A percentile compares a stretch with the other conserved stretches of the same genome.
Evolutionary conservation across 2,113 vertebrate species (phyloP).

Genomic region (Onychostoma macrolepis): DNA sequence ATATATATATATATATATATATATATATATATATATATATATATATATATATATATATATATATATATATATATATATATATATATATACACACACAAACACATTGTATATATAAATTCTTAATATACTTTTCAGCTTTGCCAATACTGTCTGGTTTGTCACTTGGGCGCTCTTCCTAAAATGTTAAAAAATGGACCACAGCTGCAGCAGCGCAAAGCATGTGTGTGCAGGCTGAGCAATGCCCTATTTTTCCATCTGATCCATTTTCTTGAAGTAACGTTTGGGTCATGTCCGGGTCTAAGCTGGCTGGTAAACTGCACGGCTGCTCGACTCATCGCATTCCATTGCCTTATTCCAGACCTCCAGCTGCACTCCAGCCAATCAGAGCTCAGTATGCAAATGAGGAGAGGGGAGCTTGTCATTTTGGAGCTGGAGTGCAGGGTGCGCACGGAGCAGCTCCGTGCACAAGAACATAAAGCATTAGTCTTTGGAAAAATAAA

Average conservation of each 20-base stretch:
- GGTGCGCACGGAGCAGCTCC: constrained; percentile 73
- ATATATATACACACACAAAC: no score
- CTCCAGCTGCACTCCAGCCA: constrained; percentile 61
- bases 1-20: no score
- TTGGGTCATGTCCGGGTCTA: constrained; percentile 45
- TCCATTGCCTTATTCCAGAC: constrained; percentile 56
- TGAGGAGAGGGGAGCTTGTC: constrained; percentile 61
- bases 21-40: no score
- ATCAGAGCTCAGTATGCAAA: constrained; percentile 68
- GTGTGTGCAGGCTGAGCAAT: constrained; percentile 50
- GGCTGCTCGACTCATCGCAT: constrained; percentile 59
- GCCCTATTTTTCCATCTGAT: constrained; percentile 39
- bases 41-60: no score
- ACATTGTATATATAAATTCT: background rate
- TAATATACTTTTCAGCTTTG: background rate
- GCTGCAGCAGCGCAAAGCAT: constrained; percentile 52
- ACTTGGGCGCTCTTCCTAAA: constrained; percentile 12
- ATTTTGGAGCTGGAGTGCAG: constrained; percentile 75
- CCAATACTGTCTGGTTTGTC: constrained; percentile 22
- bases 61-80: no score
- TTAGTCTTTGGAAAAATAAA: constrained; percentile 49
- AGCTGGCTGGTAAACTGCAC: constrained; percentile 36
- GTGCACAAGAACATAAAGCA: constrained; percentile 8
- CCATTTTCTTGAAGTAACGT: constrained; percentile 14
- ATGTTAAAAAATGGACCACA: constrained; percentile 24